These are phyloP conservation scores for Actinostola sp. DNA, from an alignment of 92 coral and sea anemone genomes.

Conservation along the genomic window DNA sequence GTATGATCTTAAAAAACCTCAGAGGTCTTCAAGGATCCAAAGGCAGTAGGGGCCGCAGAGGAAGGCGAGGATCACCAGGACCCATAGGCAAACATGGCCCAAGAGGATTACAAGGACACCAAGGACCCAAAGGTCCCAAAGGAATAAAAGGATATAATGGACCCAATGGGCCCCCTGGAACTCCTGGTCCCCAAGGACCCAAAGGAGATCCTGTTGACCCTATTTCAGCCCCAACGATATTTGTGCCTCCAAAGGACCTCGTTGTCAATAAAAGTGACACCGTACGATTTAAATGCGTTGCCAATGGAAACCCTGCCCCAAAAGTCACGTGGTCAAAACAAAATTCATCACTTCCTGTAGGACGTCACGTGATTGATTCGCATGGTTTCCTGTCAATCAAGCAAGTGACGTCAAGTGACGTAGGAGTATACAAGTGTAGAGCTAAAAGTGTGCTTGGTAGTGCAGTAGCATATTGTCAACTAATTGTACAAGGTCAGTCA, in stretches of 20 bases:
- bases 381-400: conserved; percentile 46
- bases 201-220: conserved; percentile 68
- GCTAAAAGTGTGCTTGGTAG: conserved; percentile 61
- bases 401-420: conserved; percentile 41
- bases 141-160: conserved; percentile 45
- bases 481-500: conserved; percentile 63
- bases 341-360: conserved; percentile 30
- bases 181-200: conserved; percentile 66
- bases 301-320: conserved; percentile 68
- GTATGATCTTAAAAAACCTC: neutral
- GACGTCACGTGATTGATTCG: conserved; percentile 21
- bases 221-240: conserved; percentile 60
- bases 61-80: conserved; percentile 47
- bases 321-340: conserved; percentile 68
- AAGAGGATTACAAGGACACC: conserved; percentile 37
- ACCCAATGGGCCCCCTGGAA: conserved; percentile 54
- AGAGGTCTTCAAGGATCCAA: conserved; percentile 29
- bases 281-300: conserved; percentile 60
- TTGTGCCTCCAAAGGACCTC: conserved; percentile 39
- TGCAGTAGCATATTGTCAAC: conserved; percentile 30
- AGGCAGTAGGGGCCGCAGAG: conserved; percentile 48
- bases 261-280: conserved; percentile 49
- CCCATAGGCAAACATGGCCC: conserved; percentile 53
- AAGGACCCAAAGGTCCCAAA: conserved; percentile 41
- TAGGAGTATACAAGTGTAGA: conserved; percentile 51